Base-by-base conservation (phyloP, 2,113 vertebrate species). In the Heterotis niloticus region DNA sequence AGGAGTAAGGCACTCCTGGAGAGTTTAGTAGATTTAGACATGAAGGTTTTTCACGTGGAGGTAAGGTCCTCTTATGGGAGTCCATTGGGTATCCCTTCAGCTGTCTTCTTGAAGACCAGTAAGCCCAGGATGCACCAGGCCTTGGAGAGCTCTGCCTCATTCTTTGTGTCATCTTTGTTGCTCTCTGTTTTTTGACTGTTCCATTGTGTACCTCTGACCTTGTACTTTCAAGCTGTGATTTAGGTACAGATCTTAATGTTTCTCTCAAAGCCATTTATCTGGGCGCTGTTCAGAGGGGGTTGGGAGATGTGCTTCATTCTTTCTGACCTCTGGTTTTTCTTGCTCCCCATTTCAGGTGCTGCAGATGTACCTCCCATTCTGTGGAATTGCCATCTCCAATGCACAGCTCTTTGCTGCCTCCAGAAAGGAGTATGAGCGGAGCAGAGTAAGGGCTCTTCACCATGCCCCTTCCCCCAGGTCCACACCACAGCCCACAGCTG, bases 361-460 rank as follows among this genome's bases (percentile, higher is more conserved):
- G 93, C 95, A 98, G 92, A 99, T 99, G 97, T 99, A 98, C 84
- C 94, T 99, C 81, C 98, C 98, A 0, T 99, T 99, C 87, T 99
- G 98, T 86, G 98, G 98, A 44, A 99, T 99, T 56, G 96, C 96
- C 20, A 99, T 99, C 88, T 96, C 96, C 81, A 99, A 99, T 26
- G 98, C 97, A 83, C 97, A 98, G 82, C 93, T 99, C 11, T 99
- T 99, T 85, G 94, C 96, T 68, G 98, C 96, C 78, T 99, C 98
- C 23, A 95, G 98, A 86, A 98, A 99, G 83, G 98, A 99, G 84
- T 99, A 99, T 16, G 96, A 99, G 89, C 94, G 96, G 86, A 99
- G 98, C 90, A 92, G 98, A 91, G 98, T 99, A 91, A 96, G 96
- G 81, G 57, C 67, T 44, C 71, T 23, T 60, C 18, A 66, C 52